phyloP scores from a whole-genome alignment of 2,797 vertebrate genomes.

The Sternarchorhynchus goeldii region DNA sequence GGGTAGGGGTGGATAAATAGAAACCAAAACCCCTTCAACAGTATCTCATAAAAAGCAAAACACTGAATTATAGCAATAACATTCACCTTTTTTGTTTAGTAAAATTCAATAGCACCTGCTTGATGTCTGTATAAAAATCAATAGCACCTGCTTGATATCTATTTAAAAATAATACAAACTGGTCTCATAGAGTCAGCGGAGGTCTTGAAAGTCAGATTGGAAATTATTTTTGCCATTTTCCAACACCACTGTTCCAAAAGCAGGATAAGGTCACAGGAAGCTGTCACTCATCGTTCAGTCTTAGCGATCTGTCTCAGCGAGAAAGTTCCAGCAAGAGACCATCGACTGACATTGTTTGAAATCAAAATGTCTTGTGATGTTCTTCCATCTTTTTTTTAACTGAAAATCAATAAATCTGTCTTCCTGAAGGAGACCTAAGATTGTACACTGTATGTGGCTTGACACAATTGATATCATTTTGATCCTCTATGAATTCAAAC shows the following conservation, averaged over 20 bases:
- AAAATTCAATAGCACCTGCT: too few relatives aligned
- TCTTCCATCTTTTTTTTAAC: neutral
- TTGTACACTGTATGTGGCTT: too few relatives aligned
- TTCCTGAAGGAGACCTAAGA: neutral
- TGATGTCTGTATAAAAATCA: neutral
- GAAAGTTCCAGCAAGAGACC: slow-evolving; percentile 32
- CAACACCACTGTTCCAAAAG: slow-evolving; percentile 22
- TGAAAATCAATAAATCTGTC: slow-evolving; percentile 13
- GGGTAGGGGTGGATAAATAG: too few relatives aligned
- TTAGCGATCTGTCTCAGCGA: slow-evolving; percentile 6
- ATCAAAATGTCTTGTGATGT: neutral
- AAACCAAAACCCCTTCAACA: too few relatives aligned
- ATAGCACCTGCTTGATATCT: neutral
- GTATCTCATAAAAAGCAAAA: too few relatives aligned
- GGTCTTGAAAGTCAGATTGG: slow-evolving; percentile 29
- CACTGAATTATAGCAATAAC: too few relatives aligned
- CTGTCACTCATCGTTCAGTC: slow-evolving; percentile 40
- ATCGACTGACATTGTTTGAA: neutral
- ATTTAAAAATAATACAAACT: slow-evolving; percentile 15
- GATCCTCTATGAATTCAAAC: too few relatives aligned
- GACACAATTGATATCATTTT: too few relatives aligned
- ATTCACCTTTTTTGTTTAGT: too few relatives aligned
- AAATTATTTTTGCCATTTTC: slow-evolving; percentile 14
- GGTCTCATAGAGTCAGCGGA: slow-evolving; percentile 4
- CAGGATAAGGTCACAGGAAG: neutral